Evolutionary conservation across 2,113 vertebrate genomes (phyloP).

Genomic region (Indri indri): DNA sequence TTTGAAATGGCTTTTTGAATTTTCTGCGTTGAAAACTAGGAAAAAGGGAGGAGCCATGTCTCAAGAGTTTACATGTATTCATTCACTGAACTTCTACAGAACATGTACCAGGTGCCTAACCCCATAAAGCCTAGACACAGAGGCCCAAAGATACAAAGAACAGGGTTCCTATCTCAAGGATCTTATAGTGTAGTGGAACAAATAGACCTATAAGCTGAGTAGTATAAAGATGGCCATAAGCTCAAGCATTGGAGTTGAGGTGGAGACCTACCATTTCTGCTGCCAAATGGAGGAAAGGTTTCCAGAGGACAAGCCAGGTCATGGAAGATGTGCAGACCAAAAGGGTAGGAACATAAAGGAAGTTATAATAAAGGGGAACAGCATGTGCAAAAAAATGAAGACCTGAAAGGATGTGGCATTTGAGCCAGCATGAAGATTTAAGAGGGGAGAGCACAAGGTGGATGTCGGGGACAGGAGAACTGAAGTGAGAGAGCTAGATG

Average conservation of each 20-base stretch:
- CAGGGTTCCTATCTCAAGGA: neutral
- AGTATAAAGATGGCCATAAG: neutral
- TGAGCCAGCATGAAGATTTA: neutral
- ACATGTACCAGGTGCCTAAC: neutral
- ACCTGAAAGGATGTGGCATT: neutral
- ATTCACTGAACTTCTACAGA: neutral
- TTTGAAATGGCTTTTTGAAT: conserved; percentile 58
- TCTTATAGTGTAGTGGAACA: neutral
- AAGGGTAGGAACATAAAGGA: neutral
- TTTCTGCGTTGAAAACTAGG: conserved; percentile 51
- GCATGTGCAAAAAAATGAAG: neutral
- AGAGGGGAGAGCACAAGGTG: neutral
- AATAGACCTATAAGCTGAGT: neutral
- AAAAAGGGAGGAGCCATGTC: neutral
- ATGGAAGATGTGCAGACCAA: neutral
- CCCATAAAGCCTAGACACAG: neutral
- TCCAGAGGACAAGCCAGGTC: neutral
- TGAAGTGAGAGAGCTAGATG: neutral
- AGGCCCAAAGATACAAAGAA: neutral
- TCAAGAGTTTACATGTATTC: neutral
- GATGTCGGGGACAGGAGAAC: neutral
- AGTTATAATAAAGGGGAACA: neutral
- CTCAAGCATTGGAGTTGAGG: neutral
- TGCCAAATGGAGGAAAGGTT: neutral
- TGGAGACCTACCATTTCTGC: neutral